Base-by-base conservation (phyloP, 2,113 vertebrate genomes). In the Heterochromis multidens region DNA sequence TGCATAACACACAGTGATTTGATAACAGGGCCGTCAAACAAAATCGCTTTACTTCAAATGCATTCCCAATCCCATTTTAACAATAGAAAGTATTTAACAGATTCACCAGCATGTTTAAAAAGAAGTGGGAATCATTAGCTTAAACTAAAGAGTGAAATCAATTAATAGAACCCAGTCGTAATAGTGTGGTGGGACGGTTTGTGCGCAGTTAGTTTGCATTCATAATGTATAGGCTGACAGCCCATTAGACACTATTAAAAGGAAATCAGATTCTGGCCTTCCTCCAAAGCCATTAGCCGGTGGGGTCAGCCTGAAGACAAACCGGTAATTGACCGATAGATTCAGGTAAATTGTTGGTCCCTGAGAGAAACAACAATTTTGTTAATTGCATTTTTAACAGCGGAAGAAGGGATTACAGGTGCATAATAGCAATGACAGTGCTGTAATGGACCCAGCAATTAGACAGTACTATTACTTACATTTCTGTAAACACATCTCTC, bases 191-290 rank as follows among this genome's bases (percentile, higher is more conserved):
- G 85, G 82, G 83, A 87, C 21, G 60, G 61, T 74, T 87, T 87
- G 84, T 80, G 79, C 87, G 82, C 81, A 81, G 88, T 70, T 90
- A 81, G 62, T 93, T 85, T 90, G 87, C 90, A 95, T 95, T 95
- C 87, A 93, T 95, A 94, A 95, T 94, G 82, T 91, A 92, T 85
- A 63, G 80, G 81, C 57, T 90, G 93, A 93, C 91, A 93, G 91
- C 81, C 93, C 93, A 95, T 96, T 95, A 95, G 88, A 92, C 80
- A 78, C 87, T 85, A 83, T 91, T 94, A 90, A 94, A 95, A 92
- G 91, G 87, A 89, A 95, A 95, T 94, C 92, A 88, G 88, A 90
- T 88, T 85, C 81, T 93, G 94, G 94, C 91, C 76, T 57, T 85
- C 31, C 56, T 94, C 91, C 94, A 93, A 91, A 92, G 93, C 88